These are phyloP conservation scores for Raja brachyura DNA, from an alignment of 2,113 vertebrate genomes.

Conservation along the genomic window DNA sequence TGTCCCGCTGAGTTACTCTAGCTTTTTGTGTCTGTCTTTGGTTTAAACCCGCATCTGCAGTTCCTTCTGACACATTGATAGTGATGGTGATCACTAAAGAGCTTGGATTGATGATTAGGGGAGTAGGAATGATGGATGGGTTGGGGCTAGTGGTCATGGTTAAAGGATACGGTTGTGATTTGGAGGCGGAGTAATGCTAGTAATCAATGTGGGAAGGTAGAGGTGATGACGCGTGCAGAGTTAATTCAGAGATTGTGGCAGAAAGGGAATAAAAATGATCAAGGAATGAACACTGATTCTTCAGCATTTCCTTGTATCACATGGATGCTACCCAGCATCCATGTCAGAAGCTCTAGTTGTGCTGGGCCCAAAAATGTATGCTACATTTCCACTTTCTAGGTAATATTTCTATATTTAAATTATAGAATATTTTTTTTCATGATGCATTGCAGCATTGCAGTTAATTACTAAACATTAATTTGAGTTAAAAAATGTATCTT, in stretches of 20 bases:
- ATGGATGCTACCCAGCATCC: neutral
- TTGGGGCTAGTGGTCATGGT: neutral
- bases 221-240: too few relatives aligned
- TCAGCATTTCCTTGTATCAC: neutral
- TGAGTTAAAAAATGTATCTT: neutral
- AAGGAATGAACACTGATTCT: neutral
- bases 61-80: too few relatives aligned
- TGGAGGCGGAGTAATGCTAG: neutral
- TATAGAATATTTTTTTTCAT: neutral
- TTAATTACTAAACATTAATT: neutral
- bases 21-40: too few relatives aligned
- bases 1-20: too few relatives aligned
- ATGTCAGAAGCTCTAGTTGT: neutral
- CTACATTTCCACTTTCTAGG: neutral
- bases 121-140: neutral
- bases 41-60: too few relatives aligned
- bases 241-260: too few relatives aligned
- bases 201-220: neutral
- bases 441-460: neutral
- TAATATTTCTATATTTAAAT: neutral
- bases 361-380: neutral
- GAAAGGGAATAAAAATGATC: too few relatives aligned
- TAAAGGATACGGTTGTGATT: neutral
- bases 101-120: too few relatives aligned
- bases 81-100: too few relatives aligned